Evolutionary conservation across 2,888 invertebrate genomes (phyloP).

Genomic region (Dione juno): DNA sequence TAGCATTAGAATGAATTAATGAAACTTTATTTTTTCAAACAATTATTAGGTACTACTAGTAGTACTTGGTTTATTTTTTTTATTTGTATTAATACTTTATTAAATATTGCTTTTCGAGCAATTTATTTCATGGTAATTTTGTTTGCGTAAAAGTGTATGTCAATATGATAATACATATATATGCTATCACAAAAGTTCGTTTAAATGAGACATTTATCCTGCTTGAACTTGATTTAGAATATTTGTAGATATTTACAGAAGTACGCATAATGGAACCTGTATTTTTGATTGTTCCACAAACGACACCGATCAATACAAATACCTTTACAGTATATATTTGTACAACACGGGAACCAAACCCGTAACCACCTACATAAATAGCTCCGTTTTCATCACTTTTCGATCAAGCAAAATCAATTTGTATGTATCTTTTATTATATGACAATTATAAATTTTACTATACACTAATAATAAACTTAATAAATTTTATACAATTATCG

Average conservation of each 20-base stretch:
- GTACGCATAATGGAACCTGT: neutral
- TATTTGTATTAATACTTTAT: too few species aligned
- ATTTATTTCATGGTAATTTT: too few species aligned
- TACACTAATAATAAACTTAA: constrained; percentile 13
- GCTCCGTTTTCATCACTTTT: neutral
- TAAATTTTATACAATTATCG: constrained; percentile 9
- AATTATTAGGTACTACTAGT: too few species aligned
- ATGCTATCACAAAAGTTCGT: neutral
- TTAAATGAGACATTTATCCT: neutral
- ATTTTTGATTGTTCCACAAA: constrained; percentile 1
- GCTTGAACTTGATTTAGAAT: neutral
- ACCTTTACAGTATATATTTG: neutral
- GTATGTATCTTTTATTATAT: neutral
- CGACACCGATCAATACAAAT: neutral
- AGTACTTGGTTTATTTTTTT: too few species aligned
- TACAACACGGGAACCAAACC: neutral
- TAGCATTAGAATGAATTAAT: too few species aligned
- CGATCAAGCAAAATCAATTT: constrained; percentile 1
- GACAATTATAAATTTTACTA: constrained; percentile 7
- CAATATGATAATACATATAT: too few species aligned
- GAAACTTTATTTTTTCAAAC: too few species aligned
- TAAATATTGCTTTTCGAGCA: too few species aligned
- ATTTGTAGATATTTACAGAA: neutral
- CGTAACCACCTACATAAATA: neutral
- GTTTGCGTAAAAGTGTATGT: too few species aligned